These are phyloP conservation scores for Microhierax caerulescens DNA, from an alignment of 2,797 vertebrate genomes.

Conservation along the genomic window DNA sequence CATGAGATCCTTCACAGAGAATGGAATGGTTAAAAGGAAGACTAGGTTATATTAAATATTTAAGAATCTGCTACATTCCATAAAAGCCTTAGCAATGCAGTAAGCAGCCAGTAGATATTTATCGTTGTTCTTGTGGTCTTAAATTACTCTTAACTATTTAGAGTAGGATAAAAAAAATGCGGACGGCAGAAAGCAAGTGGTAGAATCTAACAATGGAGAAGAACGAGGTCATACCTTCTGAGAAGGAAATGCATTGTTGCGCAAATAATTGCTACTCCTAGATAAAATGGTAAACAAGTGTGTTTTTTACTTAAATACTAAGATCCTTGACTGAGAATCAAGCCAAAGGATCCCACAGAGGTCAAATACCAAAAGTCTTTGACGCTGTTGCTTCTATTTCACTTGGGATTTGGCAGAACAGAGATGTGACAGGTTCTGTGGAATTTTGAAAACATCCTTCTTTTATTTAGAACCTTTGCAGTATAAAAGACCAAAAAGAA, in stretches of 20 bases:
- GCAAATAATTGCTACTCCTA: not conserved
- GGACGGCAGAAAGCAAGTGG: not conserved
- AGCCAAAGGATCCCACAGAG: not conserved
- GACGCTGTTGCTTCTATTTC: not conserved
- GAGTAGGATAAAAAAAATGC: not conserved
- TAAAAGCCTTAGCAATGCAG: not conserved
- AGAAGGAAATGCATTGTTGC: not conserved
- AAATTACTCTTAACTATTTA: not conserved
- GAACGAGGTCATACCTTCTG: not conserved
- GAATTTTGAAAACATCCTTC: not conserved
- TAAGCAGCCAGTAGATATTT: not conserved
- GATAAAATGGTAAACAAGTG: not conserved
- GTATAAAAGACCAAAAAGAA: not conserved
- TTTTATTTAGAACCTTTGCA: not conserved
- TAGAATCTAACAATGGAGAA: not conserved
- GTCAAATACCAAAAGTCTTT: not conserved
- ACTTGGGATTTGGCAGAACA: not conserved
- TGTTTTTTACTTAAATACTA: not conserved
- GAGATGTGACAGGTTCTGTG: not conserved
- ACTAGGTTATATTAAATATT: conserved; percentile 7
- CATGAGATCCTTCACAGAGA: not conserved
- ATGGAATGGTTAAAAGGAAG: conserved; percentile 12
- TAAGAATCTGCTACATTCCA: not conserved
- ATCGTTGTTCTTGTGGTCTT: not conserved
- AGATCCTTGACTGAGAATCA: not conserved